Evolutionary conservation across 2,888 invertebrate genomes (phyloP).

Genomic region (Clepsis dumicolana): DNA sequence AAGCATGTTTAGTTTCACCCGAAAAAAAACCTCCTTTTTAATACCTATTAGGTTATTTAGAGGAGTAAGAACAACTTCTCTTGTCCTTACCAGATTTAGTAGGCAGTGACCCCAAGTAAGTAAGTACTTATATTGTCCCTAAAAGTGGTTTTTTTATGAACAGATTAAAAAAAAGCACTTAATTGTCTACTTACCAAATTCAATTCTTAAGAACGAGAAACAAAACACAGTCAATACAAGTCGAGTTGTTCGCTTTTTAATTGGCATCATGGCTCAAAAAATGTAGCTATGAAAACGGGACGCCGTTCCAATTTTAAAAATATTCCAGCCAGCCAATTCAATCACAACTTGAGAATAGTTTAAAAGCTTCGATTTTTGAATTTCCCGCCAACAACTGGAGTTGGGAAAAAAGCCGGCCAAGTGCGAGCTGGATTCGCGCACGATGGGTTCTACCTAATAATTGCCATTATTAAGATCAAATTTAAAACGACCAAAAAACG

Average conservation of each 20-base stretch:
- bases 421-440: neutral
- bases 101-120: no score
- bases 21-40: no score
- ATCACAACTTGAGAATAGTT: constrained; percentile 63
- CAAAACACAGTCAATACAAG: neutral
- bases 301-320: constrained; percentile 40
- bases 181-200: neutral
- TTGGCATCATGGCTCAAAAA: constrained; percentile 35
- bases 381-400: constrained; percentile 56
- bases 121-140: no score
- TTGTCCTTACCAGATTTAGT: no score
- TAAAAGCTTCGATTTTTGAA: constrained; percentile 60
- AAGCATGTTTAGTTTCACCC: no score
- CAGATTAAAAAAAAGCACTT: no score
- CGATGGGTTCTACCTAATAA: neutral
- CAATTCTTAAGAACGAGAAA: neutral
- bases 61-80: no score
- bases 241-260: constrained; percentile 28
- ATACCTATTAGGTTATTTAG: no score
- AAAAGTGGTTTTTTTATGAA: no score
- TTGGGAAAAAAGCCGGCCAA: constrained; percentile 35
- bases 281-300: constrained; percentile 31
- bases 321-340: constrained; percentile 49
- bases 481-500: neutral
- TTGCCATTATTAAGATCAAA: no score